Evolutionary conservation across 1,140 invertebrate genomes (phyloP).

Genomic region (Parasteatoda tepidariorum): DNA sequence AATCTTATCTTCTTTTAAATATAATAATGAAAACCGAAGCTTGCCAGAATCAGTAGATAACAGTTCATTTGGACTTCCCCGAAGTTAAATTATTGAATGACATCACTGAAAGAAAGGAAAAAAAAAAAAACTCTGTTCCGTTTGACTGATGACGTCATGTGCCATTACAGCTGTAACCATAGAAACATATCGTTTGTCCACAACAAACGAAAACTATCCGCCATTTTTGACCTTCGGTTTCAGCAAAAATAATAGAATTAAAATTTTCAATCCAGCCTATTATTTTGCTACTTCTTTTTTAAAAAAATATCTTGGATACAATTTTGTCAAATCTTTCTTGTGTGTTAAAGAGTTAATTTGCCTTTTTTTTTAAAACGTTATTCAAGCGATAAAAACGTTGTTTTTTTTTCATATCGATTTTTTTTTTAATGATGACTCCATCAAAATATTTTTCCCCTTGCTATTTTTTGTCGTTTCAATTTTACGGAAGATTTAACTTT

Average conservation of each 20-base stretch:
- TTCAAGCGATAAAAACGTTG: too few relatives aligned
- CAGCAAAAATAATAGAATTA: constrained; percentile 21
- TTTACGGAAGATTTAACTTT: too few relatives aligned
- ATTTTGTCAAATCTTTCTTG: background rate
- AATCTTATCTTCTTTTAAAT: background rate
- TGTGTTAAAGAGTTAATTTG: background rate
- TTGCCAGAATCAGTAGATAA: background rate
- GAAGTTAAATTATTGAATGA: constrained; percentile 54
- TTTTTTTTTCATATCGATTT: too few relatives aligned
- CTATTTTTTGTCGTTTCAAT: too few relatives aligned
- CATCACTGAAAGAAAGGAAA: too few relatives aligned
- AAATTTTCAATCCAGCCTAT: background rate
- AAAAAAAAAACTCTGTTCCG: constrained; percentile 23
- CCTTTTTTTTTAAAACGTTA: too few relatives aligned
- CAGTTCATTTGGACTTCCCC: constrained; percentile 20
- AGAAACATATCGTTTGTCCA: constrained; percentile 19
- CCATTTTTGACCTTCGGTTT: background rate
- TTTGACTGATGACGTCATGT: constrained; percentile 53
- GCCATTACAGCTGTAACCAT: constrained; percentile 42
- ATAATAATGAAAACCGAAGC: background rate
- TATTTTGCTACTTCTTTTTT: background rate
- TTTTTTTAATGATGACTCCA: too few relatives aligned
- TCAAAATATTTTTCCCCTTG: too few relatives aligned
- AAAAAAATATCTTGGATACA: too few relatives aligned
- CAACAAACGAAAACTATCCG: constrained; percentile 44